Evolutionary conservation across 1,140 invertebrate genomes (phyloP), one percentile per base, ranked within the genome.

Genomic region (Drosophila parvula): DNA sequence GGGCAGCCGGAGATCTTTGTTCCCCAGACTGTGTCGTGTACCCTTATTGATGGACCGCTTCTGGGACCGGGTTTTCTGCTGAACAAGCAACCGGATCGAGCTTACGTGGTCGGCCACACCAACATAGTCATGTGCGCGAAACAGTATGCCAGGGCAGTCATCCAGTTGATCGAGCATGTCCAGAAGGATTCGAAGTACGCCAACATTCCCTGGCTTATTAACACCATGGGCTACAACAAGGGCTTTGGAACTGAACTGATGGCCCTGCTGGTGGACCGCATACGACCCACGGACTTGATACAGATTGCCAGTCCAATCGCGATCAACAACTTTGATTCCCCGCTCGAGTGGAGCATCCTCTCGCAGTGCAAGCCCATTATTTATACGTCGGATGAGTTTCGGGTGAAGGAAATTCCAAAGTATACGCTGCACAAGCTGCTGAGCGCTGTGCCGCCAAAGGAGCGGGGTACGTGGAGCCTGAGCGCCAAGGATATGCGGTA

Each of bases 1-100:
- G 96, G 96, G 5, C 96, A 97, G 88, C 92, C 95, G 8, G 96
- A 97, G 92, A 94, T 96, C 50, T 95, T 95, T 50, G 92, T 95
- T 8, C 92, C 95, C 1, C 95, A 95, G 8, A 95, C 94, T 64
- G 83, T 97, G 7, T 96, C 95, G 5, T 92, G 95, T 36, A 92
- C 92, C 50, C 58, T 94, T 28, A 86, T 96, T 2, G 92, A 92
- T 3, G 75, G 93, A 45, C 95, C 95, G 2, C 71, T 97, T 0
- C 83, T 96, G 36, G 96, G 96, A 32, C 95, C 96, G 0, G 96
- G 96, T 91, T 96, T 95, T 59, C 80, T 91, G 10, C 36, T 58
- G 0, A 85, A 88, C 38, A 60, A 62, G 48, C 83, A 90, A 47
- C 81, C 79, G 62, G 92, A 82, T 18, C 92, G 91, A 14, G 91